These are phyloP conservation scores for Cynopterus brachyotis DNA, from an alignment of 2,113 vertebrate species.

Conservation along the genomic window DNA sequence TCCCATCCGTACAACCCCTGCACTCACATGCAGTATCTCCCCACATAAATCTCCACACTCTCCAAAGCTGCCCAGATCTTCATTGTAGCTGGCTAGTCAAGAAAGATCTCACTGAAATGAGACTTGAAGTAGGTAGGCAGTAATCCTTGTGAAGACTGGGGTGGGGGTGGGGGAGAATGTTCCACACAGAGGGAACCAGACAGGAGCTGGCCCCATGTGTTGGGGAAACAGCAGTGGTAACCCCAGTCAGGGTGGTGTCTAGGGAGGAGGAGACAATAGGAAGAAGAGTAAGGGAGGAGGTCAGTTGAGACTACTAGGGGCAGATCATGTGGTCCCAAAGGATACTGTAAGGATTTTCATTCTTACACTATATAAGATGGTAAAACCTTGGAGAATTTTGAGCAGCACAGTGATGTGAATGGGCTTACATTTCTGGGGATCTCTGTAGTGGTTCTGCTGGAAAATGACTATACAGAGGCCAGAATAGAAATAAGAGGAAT, in stretches of 20 bases:
- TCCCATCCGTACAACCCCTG: not conserved
- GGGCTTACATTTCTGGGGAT: not conserved
- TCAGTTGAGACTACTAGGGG: not conserved
- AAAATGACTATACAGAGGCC: not conserved
- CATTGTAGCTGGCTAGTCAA: not conserved
- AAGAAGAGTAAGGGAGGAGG: not conserved
- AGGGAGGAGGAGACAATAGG: not conserved
- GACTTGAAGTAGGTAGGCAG: not conserved
- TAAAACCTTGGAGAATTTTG: not conserved
- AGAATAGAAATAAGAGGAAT: not conserved
- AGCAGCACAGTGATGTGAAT: not conserved
- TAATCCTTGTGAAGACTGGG: not conserved
- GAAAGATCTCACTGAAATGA: not conserved
- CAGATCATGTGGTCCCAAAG: not conserved
- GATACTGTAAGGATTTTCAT: not conserved
- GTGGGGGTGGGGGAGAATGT: not conserved
- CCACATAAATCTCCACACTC: not conserved
- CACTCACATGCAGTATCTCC: not conserved
- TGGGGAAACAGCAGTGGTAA: not conserved
- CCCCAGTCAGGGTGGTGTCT: fast-evolving
- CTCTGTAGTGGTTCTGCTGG: not conserved
- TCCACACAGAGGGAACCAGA: not conserved
- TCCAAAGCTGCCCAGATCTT: not conserved
- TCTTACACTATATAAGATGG: not conserved
- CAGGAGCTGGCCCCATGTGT: not conserved